Base-by-base conservation (phyloP, 2,797 vertebrate species). In the Eulemur coronatus region DNA sequence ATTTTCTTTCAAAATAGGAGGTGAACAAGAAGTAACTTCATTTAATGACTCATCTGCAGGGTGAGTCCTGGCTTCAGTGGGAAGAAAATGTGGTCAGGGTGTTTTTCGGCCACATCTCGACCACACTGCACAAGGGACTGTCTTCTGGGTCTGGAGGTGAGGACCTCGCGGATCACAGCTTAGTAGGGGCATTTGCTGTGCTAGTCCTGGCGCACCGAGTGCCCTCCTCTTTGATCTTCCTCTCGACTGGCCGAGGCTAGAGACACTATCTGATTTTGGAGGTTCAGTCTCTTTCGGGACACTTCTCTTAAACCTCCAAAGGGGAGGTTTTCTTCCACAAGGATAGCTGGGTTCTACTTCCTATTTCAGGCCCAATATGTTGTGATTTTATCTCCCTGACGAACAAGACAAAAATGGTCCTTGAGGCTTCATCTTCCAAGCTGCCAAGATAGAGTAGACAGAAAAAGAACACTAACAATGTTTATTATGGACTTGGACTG, bases 1-100 rank as follows among this genome's bases (percentile, higher is more conserved):
- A 69, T 73, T 91, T 69, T 13, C 43, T 96, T 92, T 78, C 26
- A 26, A 92, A 75, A 26, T 9, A 78, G 13, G 2, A 55, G 28
- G 17, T 9, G 24, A 79, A 33, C n/a, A 50, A 72, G 61, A 41
- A 57, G 69, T 11, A 8, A 46, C 35, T 48, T 46, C 14, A n/a
- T 22, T 46, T 46, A 61, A n/a, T 7, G 26, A 8, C 17, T 41
- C 50, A 6, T 28, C 9, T 61, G 35, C 46, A n/a, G 20, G 48
- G 10, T 33, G 52, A 82, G 20, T 84, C 15, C 28, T 88, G 69
- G 73, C 22, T 82, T 78, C 38, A 43, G 22, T 0, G 15, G 11
- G 26, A 7, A 76, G 1, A n/a, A 46, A 3, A 28, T 7, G 41
- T n/a, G 17, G 10, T 11, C 24, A 2, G 5, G 5, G 6, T 5